phyloP scores from a whole-genome alignment of 1,140 invertebrate species.

The Lysiphlebus fabarum region DNA sequence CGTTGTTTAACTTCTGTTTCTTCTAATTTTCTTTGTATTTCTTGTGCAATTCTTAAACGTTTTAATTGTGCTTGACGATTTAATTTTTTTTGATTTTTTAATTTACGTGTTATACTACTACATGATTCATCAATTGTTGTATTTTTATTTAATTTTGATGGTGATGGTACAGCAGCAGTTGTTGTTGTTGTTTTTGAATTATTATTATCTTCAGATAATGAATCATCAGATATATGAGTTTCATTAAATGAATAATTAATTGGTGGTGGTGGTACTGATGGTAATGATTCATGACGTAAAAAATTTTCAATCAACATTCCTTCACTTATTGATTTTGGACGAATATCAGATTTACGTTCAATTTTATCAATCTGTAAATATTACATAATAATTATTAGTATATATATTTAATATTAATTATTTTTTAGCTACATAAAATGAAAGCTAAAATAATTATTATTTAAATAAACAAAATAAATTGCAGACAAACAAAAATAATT shows the following conservation, averaged over 20 bases:
- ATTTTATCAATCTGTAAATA: constrained; percentile 50
- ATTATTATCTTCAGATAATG: constrained; percentile 50
- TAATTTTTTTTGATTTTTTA: constrained; percentile 45
- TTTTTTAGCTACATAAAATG: too few species aligned
- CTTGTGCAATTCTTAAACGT: constrained; percentile 79
- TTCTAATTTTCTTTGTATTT: constrained; percentile 83
- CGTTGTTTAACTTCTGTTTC: constrained; percentile 81
- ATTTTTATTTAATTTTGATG: constrained; percentile 50
- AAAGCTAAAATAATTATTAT: too few species aligned
- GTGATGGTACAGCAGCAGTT: constrained; percentile 26
- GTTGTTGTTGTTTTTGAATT: constrained; percentile 48
- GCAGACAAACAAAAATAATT: background rate
- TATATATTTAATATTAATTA: too few species aligned
- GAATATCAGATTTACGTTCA: constrained; percentile 37
- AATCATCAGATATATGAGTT: constrained; percentile 46
- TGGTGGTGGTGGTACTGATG: constrained; percentile 63
- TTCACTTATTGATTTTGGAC: constrained; percentile 51
- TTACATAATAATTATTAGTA: background rate
- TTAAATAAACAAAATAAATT: background rate
- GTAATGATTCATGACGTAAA: constrained; percentile 47
- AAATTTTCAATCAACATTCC: constrained; percentile 47
- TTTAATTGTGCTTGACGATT: constrained; percentile 75
- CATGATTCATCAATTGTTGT: constrained; percentile 48
- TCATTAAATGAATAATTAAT: constrained; percentile 56
- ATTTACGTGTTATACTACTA: constrained; percentile 49